Evolutionary conservation across 2,888 invertebrate species (phyloP), one percentile per base, ranked within the genome.

Genomic region (Abrostola tripartita): DNA sequence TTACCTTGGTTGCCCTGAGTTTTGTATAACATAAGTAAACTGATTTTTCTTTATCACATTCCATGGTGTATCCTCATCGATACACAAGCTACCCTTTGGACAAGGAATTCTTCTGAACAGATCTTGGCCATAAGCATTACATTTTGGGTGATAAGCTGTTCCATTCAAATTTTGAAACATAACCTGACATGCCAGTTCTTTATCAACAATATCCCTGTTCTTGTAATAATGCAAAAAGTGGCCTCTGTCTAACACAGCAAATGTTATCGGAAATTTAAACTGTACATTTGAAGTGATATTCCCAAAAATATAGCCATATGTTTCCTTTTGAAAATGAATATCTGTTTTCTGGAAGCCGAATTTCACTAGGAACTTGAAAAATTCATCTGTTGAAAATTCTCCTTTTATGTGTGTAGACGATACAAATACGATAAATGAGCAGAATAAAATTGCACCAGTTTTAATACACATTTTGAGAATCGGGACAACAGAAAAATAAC

Each of bases 281-380:
- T 95, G 95, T 52, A 95, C 93, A 73, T 94, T 95, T 0, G 98
- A 96, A 37, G 99, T 98, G 52, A 99, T 96, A 90, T 99, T 99
- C 11, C 99, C 99, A 89, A 98, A 99, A 81, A 99, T 98, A 90
- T 98, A 99, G 53, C 99, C 99, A 91, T 97, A 97, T 75, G 98
- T 98, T 85, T 98, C 97, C 80, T 96, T 97, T 83, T 97, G 96
- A 79, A 97, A 96, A 89, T 98, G 97, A 50, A 97, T 96, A 89
- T 98, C 98, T 11, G 99, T 99, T 92, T 99, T 98, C 93, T 99
- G 99, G 89, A 99, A 98, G 64, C 99, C 99, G 91, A 99, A 99
- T 91, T 99, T 99, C 35, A 98, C 96, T 58, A 99, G 95, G 91
- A 99, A 98, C 91, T 97, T 97, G 88, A 98, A 99, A 90, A 98